These are phyloP conservation scores for Centroberyx gerrardi DNA, from an alignment of 2,797 vertebrate genomes.

Conservation along the genomic window DNA sequence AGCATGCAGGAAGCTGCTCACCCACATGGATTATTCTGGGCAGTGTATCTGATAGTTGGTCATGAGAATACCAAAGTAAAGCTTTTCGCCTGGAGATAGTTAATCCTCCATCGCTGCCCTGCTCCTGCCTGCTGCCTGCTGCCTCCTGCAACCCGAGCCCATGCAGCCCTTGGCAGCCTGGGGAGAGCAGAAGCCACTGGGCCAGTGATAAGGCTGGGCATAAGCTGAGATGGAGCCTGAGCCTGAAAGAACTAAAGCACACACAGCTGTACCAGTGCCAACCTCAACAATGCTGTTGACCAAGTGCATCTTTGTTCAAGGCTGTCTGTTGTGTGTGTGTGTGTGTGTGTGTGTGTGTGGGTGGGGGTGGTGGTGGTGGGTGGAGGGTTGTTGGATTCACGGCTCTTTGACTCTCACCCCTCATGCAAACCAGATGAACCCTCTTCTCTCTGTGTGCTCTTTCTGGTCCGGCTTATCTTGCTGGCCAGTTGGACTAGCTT, in stretches of 20 bases:
- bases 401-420: conserved; percentile 63
- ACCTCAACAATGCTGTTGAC: conserved; percentile 71
- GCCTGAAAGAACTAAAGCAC: conserved; percentile 47
- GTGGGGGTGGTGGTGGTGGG: conserved; percentile 15
- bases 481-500: conserved; percentile 80
- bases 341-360: conserved; percentile 33
- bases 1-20: background rate
- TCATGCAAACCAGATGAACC: conserved; percentile 76
- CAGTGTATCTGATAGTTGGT: conserved; percentile 40
- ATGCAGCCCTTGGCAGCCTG: conserved; percentile 59
- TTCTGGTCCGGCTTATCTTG: conserved; percentile 79
- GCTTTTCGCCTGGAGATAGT: conserved; percentile 53
- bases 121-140: background rate
- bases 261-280: conserved; percentile 63
- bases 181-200: conserved; percentile 68
- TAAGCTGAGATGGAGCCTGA: conserved; percentile 38
- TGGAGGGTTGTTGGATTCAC: conserved; percentile 40
- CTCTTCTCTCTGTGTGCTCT: conserved; percentile 58
- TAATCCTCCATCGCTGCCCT: conserved; percentile 40
- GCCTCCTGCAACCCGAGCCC: conserved; percentile 47
- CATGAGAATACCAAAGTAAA: conserved; percentile 48
- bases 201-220: conserved; percentile 69
- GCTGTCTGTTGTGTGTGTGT: conserved; percentile 16
- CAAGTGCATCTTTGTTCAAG: conserved; percentile 68
- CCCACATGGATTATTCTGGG: conserved; percentile 38